Evolutionary conservation across 1,140 invertebrate species (phyloP), one percentile per base, ranked within the genome.

Genomic region (Zeugodacus cucurbitae): DNA sequence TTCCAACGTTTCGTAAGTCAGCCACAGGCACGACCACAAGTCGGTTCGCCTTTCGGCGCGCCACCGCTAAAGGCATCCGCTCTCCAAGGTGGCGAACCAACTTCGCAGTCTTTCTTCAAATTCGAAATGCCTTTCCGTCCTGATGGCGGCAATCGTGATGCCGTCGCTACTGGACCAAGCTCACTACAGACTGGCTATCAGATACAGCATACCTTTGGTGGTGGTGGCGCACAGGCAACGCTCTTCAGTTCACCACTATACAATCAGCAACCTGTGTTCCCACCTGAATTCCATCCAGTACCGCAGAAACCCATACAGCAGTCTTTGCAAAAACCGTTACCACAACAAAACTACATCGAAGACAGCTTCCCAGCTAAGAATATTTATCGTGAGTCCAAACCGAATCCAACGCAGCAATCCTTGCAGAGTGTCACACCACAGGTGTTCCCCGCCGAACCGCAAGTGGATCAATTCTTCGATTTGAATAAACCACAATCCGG

Each of bases 101-200:
- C 92, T 0, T 93, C 92, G 10, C 92, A 93, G 88, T 93, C 92
- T 1, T 93, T 93, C 89, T 93, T 93, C 87, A 93, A 93, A 88
- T 93, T 93, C 48, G 92, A 93, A 87, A 93, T 93, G 92, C 92
- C 92, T 32, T 93, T 92, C 90, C 91, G 90, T 87, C 89, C 90
- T 14, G 89, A 90, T 2, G 91, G 54, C 67, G 17, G 59, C 7
- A 88, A 86, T 74, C 62, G 67, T 32, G 70, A 22, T 11, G 37
- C 22, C n/a, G 58, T 48, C 20, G 82, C 88, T 89, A 0, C 90
- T 90, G 2, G 88, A 90, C 44, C 91, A 3, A 88, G 92, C 37
- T 91, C 91, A 0, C 89, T 93, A 0, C 92, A 93, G 41, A 92
- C 92, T 3, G 92, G 92, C 11, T 93, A 93, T 78, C 92, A 93